These are phyloP conservation scores for Thripadectes ignobilis DNA, from an alignment of 2,797 vertebrate species.

Conservation along the genomic window DNA sequence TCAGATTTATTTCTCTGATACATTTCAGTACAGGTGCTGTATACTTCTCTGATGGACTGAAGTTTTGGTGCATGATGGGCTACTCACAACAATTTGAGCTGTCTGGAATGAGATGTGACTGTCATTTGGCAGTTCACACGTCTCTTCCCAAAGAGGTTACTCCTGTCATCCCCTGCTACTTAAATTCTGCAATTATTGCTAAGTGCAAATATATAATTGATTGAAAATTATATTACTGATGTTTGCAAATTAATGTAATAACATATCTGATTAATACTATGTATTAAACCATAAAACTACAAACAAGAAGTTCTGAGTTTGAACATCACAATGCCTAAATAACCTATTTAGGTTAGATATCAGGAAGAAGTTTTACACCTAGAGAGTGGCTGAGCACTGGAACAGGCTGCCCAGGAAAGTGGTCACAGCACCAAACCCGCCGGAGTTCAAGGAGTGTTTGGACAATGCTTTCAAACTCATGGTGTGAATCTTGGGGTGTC, in stretches of 20 bases:
- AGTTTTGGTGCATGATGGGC: background rate
- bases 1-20: background rate
- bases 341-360: background rate
- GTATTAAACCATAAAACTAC: background rate
- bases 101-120: background rate
- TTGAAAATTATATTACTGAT: background rate
- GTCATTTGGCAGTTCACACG: background rate
- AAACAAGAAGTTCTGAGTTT: background rate
- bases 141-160: background rate
- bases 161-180: background rate
- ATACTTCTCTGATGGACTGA: background rate
- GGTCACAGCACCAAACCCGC: background rate
- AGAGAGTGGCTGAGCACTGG: background rate
- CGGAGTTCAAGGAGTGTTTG: background rate
- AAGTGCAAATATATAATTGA: background rate
- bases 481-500: background rate
- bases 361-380: background rate
- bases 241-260: background rate
- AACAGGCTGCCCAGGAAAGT: background rate
- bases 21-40: fast-evolving
- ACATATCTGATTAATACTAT: background rate
- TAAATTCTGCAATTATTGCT: background rate
- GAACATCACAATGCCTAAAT: background rate
- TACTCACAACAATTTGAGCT: background rate
- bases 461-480: background rate